A percentile compares a stretch with the other conserved stretches of the same genome.
phyloP scores from a whole-genome alignment of 2,113 vertebrate genomes.

The Ancistrus triradiatus region DNA sequence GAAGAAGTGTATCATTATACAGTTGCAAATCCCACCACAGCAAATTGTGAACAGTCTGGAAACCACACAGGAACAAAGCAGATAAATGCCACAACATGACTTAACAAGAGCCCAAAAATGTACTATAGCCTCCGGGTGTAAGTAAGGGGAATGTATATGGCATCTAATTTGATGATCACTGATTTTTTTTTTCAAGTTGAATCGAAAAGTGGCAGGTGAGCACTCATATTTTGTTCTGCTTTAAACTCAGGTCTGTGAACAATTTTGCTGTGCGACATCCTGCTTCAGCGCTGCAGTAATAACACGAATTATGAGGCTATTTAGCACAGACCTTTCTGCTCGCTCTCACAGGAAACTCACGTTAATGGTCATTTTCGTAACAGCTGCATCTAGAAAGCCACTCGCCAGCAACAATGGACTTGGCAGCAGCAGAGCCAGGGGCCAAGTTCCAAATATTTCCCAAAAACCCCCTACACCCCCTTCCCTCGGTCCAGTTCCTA shows the following conservation, averaged over 20 bases:
- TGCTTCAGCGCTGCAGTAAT: slow-evolving; percentile 10
- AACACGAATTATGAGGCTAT: slow-evolving; percentile 26
- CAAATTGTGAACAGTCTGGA: not conserved
- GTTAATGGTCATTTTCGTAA: slow-evolving; percentile 25
- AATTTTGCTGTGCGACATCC: slow-evolving; percentile 11
- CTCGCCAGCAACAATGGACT: slow-evolving; percentile 30
- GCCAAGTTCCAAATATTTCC: slow-evolving; percentile 42
- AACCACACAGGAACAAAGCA: slow-evolving; percentile 50
- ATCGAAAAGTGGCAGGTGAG: not conserved
- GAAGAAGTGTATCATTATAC: too few relatives aligned
- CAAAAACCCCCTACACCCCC: slow-evolving; percentile 31
- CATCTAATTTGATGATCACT: slow-evolving; percentile 44
- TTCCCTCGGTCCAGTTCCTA: slow-evolving; percentile 40
- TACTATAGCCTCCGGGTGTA: slow-evolving; percentile 55
- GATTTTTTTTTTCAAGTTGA: not conserved
- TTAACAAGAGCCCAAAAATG: slow-evolving; percentile 63
- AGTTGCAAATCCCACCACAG: too few relatives aligned
- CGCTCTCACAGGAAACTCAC: slow-evolving; percentile 11
- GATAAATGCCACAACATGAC: slow-evolving; percentile 72
- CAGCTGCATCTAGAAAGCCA: slow-evolving; percentile 39
- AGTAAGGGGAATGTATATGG: slow-evolving; percentile 51
- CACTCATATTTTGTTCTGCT: not conserved
- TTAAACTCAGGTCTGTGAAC: not conserved
- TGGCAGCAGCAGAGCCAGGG: slow-evolving; percentile 21
- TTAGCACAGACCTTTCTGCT: not conserved